Evolutionary conservation across 2,797 vertebrate species (phyloP).

Genomic region (Staurois parvus): DNA sequence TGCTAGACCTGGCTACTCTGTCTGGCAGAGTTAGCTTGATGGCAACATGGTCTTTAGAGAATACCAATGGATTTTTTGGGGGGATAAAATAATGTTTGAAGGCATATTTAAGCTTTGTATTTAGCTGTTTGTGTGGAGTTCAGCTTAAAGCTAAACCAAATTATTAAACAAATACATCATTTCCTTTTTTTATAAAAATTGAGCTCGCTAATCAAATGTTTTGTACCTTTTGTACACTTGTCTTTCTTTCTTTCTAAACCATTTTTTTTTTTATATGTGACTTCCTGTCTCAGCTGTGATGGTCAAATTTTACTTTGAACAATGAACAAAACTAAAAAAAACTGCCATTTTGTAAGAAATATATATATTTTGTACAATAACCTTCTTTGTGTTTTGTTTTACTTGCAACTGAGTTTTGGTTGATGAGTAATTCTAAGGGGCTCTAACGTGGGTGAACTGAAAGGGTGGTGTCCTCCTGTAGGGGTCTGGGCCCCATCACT

Average conservation of each 20-base stretch:
- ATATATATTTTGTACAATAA: constrained; percentile 45
- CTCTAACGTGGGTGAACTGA: too few species aligned
- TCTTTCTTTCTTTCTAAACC: not conserved
- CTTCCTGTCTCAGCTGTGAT: not conserved
- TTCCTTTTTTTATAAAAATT: not conserved
- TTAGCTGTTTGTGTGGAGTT: not conserved
- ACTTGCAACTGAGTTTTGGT: not conserved
- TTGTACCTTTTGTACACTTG: constrained; percentile 3
- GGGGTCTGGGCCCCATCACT: too few species aligned
- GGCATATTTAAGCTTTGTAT: not conserved
- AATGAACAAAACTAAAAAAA: constrained; percentile 39
- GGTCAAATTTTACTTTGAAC: constrained; percentile 17
- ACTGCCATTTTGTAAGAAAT: constrained; percentile 37
- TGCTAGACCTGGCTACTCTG: too few species aligned
- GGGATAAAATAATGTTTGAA: not conserved
- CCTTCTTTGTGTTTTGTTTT: not conserved
- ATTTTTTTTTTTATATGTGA: constrained; percentile 25
- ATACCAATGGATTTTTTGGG: too few species aligned
- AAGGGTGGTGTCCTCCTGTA: too few species aligned
- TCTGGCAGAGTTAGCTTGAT: too few species aligned
- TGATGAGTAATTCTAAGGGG: not conserved
- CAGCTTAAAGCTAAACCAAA: not conserved
- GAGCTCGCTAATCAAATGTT: constrained; percentile 18
- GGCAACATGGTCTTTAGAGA: too few species aligned
- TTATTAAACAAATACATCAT: not conserved